These are phyloP conservation scores for Nomada fucata DNA, from an alignment of 2,888 invertebrate genomes.

Conservation along the genomic window DNA sequence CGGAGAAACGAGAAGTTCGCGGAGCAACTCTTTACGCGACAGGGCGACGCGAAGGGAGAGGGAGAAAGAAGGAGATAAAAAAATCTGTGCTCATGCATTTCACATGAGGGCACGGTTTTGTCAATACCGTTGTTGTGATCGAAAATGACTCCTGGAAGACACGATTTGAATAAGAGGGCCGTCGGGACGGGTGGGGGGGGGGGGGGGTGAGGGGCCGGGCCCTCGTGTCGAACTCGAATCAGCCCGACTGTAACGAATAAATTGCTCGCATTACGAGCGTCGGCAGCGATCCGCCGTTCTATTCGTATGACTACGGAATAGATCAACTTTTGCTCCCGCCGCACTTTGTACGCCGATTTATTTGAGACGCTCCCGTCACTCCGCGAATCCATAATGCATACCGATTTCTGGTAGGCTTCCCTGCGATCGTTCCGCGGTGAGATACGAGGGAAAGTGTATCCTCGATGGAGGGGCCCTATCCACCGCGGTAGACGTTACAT, in stretches of 20 bases:
- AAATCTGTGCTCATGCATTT: conserved; percentile 75
- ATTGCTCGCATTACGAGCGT: conserved; percentile 74
- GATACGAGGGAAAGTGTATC: conserved; percentile 32
- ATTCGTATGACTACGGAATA: conserved; percentile 61
- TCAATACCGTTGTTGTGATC: conserved; percentile 80
- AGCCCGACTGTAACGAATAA: conserved; percentile 77
- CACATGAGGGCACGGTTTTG: conserved; percentile 79
- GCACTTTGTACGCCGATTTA: conserved; percentile 69
- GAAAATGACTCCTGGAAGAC: conserved; percentile 80
- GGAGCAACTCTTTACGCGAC: conserved; percentile 26
- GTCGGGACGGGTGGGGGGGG: conserved; percentile 48
- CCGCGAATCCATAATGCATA: conserved; percentile 71
- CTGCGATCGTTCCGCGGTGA: conserved; percentile 28
- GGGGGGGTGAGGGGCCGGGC: conserved; percentile 31
- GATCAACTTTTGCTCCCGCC: conserved; percentile 67
- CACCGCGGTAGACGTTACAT: background rate
- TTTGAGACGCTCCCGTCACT: conserved; percentile 64
- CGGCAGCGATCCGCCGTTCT: conserved; percentile 59
- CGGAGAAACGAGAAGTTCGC: conserved; percentile 34
- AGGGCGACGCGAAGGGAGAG: background rate
- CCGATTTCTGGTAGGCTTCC: conserved; percentile 41
- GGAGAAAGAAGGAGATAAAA: conserved; percentile 9
- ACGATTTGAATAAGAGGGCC: conserved; percentile 79
- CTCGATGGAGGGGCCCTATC: background rate
- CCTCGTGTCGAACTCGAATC: conserved; percentile 71